Evolutionary conservation across 2,113 vertebrate genomes (phyloP).

Genomic region (Macaca mulatta): DNA sequence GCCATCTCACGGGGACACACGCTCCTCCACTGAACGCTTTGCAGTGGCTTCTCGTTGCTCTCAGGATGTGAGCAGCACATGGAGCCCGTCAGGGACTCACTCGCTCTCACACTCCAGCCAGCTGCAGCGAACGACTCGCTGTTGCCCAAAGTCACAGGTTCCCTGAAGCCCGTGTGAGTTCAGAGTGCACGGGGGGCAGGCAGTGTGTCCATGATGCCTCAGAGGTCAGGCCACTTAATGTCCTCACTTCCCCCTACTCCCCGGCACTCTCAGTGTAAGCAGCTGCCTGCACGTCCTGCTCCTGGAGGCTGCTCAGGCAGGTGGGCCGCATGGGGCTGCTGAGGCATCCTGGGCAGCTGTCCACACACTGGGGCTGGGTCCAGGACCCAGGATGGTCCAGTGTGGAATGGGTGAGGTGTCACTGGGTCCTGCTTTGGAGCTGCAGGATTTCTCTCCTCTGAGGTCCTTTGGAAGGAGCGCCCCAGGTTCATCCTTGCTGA

Average conservation of each 20-base stretch:
- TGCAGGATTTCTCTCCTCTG: neutral
- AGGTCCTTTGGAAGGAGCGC: neutral
- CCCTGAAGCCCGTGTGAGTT: neutral
- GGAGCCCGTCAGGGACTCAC: neutral
- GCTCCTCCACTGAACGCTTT: neutral
- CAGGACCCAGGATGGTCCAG: neutral
- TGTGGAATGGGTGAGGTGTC: too few relatives aligned
- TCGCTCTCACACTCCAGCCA: neutral
- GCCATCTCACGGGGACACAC: fast-evolving
- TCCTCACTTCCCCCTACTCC: neutral
- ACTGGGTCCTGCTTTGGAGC: neutral
- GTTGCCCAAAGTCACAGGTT: neutral
- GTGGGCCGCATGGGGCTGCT: neutral
- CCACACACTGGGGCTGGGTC: fast-evolving
- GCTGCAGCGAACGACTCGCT: neutral
- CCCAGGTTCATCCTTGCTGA: neutral
- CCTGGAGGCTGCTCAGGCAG: neutral
- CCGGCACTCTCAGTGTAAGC: too few relatives aligned
- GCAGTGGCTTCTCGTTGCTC: neutral
- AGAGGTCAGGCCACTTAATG: fast-evolving
- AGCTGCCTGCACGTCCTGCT: neutral
- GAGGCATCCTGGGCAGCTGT: neutral
- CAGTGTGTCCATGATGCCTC: neutral
- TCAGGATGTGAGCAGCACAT: too few relatives aligned
- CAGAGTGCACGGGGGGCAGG: neutral